A percentile compares a stretch with the other conserved stretches of the same genome.
phyloP scores from a whole-genome alignment of 2,797 vertebrate species.

The Crenuchus spilurus region DNA sequence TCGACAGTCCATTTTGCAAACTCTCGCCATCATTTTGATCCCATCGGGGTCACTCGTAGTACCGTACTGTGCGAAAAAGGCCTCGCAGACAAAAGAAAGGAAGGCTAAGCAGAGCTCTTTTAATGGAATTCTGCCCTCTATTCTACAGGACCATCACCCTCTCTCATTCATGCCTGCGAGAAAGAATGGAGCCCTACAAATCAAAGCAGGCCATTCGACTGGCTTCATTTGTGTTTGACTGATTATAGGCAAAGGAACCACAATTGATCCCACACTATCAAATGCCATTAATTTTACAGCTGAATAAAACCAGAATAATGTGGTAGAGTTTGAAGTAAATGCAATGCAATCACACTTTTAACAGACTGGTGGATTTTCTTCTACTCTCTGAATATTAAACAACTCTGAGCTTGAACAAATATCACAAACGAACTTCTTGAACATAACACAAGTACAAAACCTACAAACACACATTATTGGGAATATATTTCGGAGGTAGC shows the following conservation, averaged over 20 bases:
- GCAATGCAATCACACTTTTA: not conserved
- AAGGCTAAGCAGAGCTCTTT: constrained; percentile 60
- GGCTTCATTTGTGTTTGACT: constrained; percentile 50
- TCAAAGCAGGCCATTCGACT: constrained; percentile 58
- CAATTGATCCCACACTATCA: constrained; percentile 50
- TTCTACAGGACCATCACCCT: constrained; percentile 30
- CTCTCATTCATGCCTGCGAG: constrained; percentile 12
- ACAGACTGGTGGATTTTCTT: not conserved
- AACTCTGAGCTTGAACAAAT: not conserved
- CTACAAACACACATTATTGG: not conserved
- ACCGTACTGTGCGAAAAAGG: constrained; percentile 51
- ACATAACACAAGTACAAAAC: not conserved
- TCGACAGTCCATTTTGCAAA: constrained; percentile 69
- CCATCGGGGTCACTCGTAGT: constrained; percentile 66
- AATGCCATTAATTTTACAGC: constrained; percentile 50
- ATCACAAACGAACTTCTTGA: no score
- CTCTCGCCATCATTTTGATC: constrained; percentile 67
- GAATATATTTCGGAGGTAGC: not conserved
- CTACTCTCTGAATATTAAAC: not conserved
- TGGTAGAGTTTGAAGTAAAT: constrained; percentile 17
- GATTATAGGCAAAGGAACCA: constrained; percentile 51
- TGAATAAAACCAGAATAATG: constrained; percentile 14
- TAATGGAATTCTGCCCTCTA: constrained; percentile 55
- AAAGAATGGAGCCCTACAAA: constrained; percentile 41
- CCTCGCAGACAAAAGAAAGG: constrained; percentile 68